Percentiles rank a stretch among this genome's conserved stretches.
These are phyloP conservation scores for Phragmatobia fuliginosa DNA, from an alignment of 2,888 invertebrate species.

Conservation along the genomic window DNA sequence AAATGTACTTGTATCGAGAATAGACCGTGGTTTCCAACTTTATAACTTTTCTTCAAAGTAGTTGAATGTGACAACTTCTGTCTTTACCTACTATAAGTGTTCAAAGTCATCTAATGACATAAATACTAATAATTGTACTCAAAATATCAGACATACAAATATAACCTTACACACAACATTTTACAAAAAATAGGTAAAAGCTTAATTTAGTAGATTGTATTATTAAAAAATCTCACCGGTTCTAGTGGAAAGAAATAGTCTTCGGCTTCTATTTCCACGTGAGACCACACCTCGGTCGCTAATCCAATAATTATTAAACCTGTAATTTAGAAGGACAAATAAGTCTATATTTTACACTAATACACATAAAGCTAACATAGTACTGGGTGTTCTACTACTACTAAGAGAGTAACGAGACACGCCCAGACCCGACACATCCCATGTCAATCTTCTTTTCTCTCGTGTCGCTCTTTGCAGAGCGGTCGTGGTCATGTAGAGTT, in stretches of 20 bases:
- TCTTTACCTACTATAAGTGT: too few species aligned
- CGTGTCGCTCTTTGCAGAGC: too few species aligned
- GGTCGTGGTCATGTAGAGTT: too few species aligned
- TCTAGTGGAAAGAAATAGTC: constrained; percentile 83
- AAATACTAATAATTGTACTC: neutral
- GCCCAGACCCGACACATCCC: neutral
- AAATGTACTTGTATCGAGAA: neutral
- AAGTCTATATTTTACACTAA: neutral
- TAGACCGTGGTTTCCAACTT: neutral
- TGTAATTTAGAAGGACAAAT: constrained; percentile 45
- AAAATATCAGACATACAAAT: neutral
- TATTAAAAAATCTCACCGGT: constrained; percentile 60
- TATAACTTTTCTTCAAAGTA: neutral
- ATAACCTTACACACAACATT: too few species aligned
- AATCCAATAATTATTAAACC: constrained; percentile 71
- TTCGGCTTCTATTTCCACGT: constrained; percentile 82
- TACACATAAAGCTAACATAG: neutral
- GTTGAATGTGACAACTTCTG: neutral
- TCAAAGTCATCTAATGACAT: neutral
- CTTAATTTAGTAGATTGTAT: neutral
- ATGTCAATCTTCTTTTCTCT: too few species aligned
- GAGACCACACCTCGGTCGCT: constrained; percentile 69
- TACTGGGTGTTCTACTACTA: neutral
- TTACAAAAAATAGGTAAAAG: too few species aligned
- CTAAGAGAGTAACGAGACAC: neutral